Evolutionary conservation across 2,113 vertebrate genomes (phyloP).

Genomic region (Baryphthengus martii): DNA sequence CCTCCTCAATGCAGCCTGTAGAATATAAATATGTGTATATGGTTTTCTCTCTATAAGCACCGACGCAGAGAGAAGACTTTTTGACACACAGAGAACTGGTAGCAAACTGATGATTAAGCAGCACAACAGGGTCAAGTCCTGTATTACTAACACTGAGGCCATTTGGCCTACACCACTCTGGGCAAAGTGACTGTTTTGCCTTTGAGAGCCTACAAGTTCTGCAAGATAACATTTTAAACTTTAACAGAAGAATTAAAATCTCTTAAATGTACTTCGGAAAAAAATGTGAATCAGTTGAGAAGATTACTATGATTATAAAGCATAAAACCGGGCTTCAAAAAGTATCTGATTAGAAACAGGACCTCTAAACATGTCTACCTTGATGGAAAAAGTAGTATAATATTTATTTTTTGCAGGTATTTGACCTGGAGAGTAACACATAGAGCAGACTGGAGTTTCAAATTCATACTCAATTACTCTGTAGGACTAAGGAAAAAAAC

Average conservation of each 20-base stretch:
- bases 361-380: background rate
- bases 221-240: background rate
- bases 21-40: background rate
- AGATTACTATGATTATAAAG: background rate
- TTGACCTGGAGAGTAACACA: background rate
- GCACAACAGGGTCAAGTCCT: background rate
- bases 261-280: background rate
- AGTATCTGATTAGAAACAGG: background rate
- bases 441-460: background rate
- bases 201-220: background rate
- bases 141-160: background rate
- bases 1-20: background rate
- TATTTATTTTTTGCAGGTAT: conserved; percentile 27
- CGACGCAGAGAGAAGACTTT: background rate
- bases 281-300: background rate
- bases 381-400: background rate
- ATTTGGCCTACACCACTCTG: background rate
- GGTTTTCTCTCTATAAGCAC: background rate
- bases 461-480: background rate
- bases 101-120: background rate
- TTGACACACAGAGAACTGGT: background rate
- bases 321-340: background rate
- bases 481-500: conserved; percentile 9
- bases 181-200: background rate
- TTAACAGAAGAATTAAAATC: background rate